These are phyloP conservation scores for Astropecten irregularis DNA, from an alignment of 53 echinoderm and acorn worm genomes.

Conservation along the genomic window DNA sequence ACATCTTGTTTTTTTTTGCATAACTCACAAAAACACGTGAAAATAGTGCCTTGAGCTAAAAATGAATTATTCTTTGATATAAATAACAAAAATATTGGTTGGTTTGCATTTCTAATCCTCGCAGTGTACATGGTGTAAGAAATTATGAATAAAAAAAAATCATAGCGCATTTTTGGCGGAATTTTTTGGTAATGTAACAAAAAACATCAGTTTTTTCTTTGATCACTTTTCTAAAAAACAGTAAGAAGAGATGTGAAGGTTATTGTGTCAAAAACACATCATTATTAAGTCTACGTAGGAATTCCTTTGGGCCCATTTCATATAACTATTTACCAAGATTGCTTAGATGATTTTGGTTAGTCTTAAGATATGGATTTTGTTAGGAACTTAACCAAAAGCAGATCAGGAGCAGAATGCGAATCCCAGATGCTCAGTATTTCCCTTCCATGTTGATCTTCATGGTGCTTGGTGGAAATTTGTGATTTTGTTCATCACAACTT, in stretches of 20 bases:
- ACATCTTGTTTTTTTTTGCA: slow-evolving; percentile 13
- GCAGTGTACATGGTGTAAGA: slow-evolving; percentile 58
- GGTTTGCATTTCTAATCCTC: slow-evolving; percentile 47
- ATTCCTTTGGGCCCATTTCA: too few relatives aligned
- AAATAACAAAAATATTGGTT: too few relatives aligned
- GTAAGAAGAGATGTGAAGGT: neutral
- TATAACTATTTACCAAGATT: too few relatives aligned
- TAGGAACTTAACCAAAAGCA: too few relatives aligned
- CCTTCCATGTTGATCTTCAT: too few relatives aligned
- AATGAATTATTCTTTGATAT: slow-evolving; percentile 50
- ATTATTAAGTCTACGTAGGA: neutral
- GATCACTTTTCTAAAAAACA: slow-evolving; percentile 34
- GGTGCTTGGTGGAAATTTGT: too few relatives aligned
- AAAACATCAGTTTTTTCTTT: slow-evolving; percentile 23
- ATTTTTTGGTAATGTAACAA: slow-evolving; percentile 57
- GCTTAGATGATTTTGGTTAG: too few relatives aligned
- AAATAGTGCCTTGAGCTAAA: slow-evolving; percentile 59
- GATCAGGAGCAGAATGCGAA: too few relatives aligned
- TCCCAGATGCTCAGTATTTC: too few relatives aligned
- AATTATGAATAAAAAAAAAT: slow-evolving; percentile 51
- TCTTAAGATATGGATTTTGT: too few relatives aligned
- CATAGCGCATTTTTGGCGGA: slow-evolving; percentile 59
- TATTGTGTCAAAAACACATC: neutral
- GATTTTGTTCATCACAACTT: too few relatives aligned
- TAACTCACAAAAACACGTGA: slow-evolving; percentile 18